Conservation (phyloP, 2,888 invertebrate species). For the Polyommatus iphigenia region DNA sequence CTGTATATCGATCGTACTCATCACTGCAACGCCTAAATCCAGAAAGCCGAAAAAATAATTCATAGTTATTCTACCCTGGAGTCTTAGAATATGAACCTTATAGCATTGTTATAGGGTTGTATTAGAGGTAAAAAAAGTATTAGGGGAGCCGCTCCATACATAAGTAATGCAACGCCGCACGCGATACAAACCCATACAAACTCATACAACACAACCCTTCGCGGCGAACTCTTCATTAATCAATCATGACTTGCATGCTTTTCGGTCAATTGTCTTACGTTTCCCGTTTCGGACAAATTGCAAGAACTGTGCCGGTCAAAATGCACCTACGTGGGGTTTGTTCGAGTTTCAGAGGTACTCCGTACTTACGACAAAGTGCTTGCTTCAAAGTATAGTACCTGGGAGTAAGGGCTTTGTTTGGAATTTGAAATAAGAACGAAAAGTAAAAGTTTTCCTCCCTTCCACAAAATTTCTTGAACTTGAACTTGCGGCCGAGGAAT, state of each 20-base stretch:
- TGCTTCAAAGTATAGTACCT: background rate
- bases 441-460: too few relatives aligned
- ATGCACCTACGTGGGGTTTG: background rate
- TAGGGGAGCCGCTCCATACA: constrained; percentile 55
- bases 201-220: constrained; percentile 52
- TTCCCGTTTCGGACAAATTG: background rate
- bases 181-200: constrained; percentile 66
- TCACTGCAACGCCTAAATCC: constrained; percentile 66
- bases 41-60: constrained; percentile 48
- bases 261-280: constrained; percentile 36
- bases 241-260: constrained; percentile 57
- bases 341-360: background rate
- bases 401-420: background rate
- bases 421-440: background rate
- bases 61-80: background rate
- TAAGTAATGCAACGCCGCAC: constrained; percentile 75
- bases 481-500: too few relatives aligned
- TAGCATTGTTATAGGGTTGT: background rate
- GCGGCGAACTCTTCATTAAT: constrained; percentile 63
- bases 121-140: constrained; percentile 58
- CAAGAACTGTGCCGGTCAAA: background rate
- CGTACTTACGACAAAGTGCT: background rate
- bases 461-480: too few relatives aligned
- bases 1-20: constrained; percentile 57
- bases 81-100: background rate